Evolutionary conservation across 2,888 invertebrate genomes (phyloP).

Genomic region (Arctia plantaginis): DNA sequence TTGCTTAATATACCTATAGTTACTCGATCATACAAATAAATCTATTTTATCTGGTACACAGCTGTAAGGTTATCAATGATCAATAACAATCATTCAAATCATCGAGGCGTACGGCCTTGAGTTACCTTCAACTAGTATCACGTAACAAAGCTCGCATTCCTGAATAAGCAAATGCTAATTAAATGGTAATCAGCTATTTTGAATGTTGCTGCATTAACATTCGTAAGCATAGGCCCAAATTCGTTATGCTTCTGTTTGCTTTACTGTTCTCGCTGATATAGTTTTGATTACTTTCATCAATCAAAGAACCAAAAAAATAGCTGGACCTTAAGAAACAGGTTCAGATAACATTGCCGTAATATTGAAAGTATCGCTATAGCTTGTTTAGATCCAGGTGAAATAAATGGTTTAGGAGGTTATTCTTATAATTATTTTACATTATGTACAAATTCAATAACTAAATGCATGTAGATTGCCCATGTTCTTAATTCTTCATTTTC

Average conservation of each 20-base stretch:
- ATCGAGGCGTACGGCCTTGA: constrained; percentile 48
- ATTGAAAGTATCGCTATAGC: background rate
- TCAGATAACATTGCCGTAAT: background rate
- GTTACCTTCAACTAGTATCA: constrained; percentile 50
- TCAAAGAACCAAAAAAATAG: background rate
- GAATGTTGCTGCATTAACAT: constrained; percentile 22
- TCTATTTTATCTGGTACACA: constrained; percentile 26
- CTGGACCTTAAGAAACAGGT: background rate
- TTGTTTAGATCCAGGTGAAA: background rate
- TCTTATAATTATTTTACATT: no score
- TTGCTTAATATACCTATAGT: constrained; percentile 9
- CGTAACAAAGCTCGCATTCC: constrained; percentile 48
- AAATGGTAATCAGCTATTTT: constrained; percentile 54
- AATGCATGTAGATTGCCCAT: background rate
- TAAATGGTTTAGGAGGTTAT: no score
- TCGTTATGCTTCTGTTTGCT: constrained; percentile 13
- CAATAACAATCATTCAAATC: constrained; percentile 50
- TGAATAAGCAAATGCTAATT: constrained; percentile 57
- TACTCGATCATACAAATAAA: constrained; percentile 11
- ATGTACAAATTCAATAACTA: background rate
- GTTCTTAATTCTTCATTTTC: background rate
- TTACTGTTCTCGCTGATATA: constrained; percentile 4
- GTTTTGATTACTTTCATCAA: background rate
- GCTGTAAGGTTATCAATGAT: constrained; percentile 42
- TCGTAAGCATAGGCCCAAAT: constrained; percentile 16